Base-by-base conservation (phyloP, 1,140 invertebrate genomes). In the Augochlora pura region DNA sequence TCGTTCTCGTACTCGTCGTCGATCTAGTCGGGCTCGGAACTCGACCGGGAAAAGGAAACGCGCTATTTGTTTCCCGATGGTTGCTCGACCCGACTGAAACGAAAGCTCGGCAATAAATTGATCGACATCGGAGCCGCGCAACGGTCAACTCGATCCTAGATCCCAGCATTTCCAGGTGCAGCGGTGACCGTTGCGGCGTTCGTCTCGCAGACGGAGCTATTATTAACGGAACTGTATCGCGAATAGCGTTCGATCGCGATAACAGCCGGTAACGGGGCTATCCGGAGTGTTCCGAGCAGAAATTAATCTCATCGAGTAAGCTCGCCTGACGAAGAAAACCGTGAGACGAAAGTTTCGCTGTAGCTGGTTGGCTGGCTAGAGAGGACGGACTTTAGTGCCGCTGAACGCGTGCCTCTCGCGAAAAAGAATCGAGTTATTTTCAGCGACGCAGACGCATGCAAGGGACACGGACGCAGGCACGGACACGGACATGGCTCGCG, bases 401-500 rank as follows among this genome's bases (percentile, higher is more conserved):
- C 42, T 2, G 42, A 46, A 46, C 42, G 42, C 57, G 57, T 23
- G 2, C 27, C 49, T 8, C 39, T 18, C 25, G 59, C 6, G 59
- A 27, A n/a, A 63, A 63, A 27, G 25, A 42, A 54, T 12, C n/a
- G 39, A 65, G 49, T 65, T 74, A 65, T 74, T 74, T 74, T 62
- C 42, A 54, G 71, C 27, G 27, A 12, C 49, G 49, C 21, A 18
- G 49, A 39, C 46, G 21, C 21, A 14, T 1, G 12, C 42, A n/a
- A n/a, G n/a, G 14, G 57, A 21, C 25, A 59, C 4, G 25, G 59
- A 57, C 54, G 46, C 4, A 4, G 10, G 8, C 18, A 32, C 4
- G 32, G 1, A 32, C 32, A 32, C 32, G 32, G 32, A 32, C 32
- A 32, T 4, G 32, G 7, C 49, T 18, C 49, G 49, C 49, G 49